phyloP scores from a whole-genome alignment of 2,888 invertebrate species.

The Herminia tarsipennalis region DNA sequence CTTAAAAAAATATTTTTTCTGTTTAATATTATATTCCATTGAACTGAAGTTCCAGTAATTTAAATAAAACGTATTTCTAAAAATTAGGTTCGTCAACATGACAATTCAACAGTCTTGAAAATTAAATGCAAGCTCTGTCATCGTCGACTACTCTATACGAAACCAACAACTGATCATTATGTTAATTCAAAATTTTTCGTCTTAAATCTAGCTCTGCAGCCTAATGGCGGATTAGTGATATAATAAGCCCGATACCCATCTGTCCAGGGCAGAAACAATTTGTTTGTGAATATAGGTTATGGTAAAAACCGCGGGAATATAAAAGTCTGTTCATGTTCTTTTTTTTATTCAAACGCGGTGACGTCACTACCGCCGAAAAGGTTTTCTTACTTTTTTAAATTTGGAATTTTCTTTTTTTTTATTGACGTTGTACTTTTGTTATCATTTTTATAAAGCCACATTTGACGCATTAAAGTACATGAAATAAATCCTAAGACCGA shows the following conservation, averaged over 20 bases:
- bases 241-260: constrained; percentile 70
- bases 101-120: not conserved
- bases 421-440: too few relatives aligned
- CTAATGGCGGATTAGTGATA: constrained; percentile 65
- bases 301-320: constrained; percentile 41
- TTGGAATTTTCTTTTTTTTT: too few relatives aligned
- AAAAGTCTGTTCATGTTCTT: constrained; percentile 35
- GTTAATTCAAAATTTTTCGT: constrained; percentile 65
- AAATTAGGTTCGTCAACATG: too few relatives aligned
- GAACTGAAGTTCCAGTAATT: too few relatives aligned
- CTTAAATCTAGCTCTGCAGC: constrained; percentile 62
- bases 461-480: too few relatives aligned
- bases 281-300: constrained; percentile 58
- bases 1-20: too few relatives aligned
- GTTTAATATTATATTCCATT: too few relatives aligned
- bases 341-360: constrained; percentile 22
- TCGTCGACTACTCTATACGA: constrained; percentile 37
- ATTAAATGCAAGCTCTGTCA: constrained; percentile 4
- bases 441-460: too few relatives aligned
- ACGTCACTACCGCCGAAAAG: constrained; percentile 23
- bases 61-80: too few relatives aligned
- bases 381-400: too few relatives aligned
- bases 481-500: too few relatives aligned
- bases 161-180: constrained; percentile 67
- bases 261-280: constrained; percentile 63